A percentile compares a stretch with the other conserved stretches of the same genome.
These are phyloP conservation scores for Drosophila bocqueti DNA, from an alignment of 1,140 invertebrate species.

Conservation along the genomic window DNA sequence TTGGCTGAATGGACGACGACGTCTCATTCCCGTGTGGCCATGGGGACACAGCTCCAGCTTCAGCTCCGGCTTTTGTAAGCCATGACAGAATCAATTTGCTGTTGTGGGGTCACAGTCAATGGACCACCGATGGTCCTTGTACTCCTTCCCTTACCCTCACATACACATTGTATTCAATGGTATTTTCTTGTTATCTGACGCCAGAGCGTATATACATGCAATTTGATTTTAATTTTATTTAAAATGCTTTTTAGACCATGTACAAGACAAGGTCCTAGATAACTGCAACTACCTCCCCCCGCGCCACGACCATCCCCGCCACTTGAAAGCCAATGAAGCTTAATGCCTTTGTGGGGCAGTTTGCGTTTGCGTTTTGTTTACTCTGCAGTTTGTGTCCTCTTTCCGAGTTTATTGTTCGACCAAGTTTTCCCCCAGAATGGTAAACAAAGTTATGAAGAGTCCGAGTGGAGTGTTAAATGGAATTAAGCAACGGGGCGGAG, in stretches of 20 bases:
- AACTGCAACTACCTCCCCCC: constrained; percentile 6
- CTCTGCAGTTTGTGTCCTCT: constrained; percentile 12
- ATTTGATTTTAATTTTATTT: constrained; percentile 82
- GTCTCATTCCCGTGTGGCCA: constrained; percentile 37
- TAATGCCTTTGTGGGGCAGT: constrained; percentile 58
- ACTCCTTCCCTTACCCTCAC: constrained; percentile 5
- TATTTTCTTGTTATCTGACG: constrained; percentile 71
- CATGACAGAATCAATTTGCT: constrained; percentile 73
- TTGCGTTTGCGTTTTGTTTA: constrained; percentile 50
- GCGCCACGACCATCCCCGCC: neutral
- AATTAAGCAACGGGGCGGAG: constrained; percentile 32
- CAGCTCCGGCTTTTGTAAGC: constrained; percentile 51
- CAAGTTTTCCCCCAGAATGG: constrained; percentile 21
- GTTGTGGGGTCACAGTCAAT: constrained; percentile 50
- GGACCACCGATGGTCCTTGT: constrained; percentile 23
- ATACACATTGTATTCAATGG: constrained; percentile 61
- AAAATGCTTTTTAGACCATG: constrained; percentile 77
- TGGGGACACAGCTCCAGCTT: constrained; percentile 17
- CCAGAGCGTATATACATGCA: constrained; percentile 48
- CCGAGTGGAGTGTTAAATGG: constrained; percentile 49
- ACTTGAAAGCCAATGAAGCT: constrained; percentile 71
- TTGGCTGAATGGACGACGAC: constrained; percentile 44
- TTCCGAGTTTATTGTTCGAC: constrained; percentile 5
- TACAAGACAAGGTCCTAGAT: constrained; percentile 31
- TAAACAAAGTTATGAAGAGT: constrained; percentile 51